Base-by-base conservation (phyloP, 1,140 invertebrate species). In the Leucophenga varia region DNA sequence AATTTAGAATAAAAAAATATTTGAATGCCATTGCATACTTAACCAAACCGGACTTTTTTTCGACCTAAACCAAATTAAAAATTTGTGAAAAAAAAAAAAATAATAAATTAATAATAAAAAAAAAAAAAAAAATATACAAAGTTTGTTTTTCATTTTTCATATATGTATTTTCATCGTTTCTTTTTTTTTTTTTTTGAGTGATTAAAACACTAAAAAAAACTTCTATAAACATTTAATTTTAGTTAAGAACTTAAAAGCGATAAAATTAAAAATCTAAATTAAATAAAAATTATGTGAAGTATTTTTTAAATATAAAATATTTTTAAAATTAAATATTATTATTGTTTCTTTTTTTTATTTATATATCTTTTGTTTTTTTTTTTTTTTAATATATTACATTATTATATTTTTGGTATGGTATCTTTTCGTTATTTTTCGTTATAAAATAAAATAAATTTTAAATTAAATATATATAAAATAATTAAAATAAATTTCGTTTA, bases 401-500 rank as follows among this genome's bases (percentile, higher is more conserved):
- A 13, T 13, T n/a, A 13, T 13, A 16, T 35, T 35, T 31, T n/a
- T 34, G 51, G 38, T 41, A 44, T 54, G 31, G 8, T 39, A 6
- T 18, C 7, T 39, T 14, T 18, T 3, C 9, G 45, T 30, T 36
- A 40, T 16, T 39, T 55, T 53, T 42, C 18, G 32, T 42, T 49
- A 49, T 21, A 39, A 8, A 35, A 64, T 61, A 47, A 49, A 35
- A 51, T 55, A 64, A 47, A 57, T 47, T 43, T 60, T 51, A 34
- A 40, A 60, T 64, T 52, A 52, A 51, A 54, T 65, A 64, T 43
- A 61, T 50, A 25, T 20, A 13, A 35, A 8, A 35, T 35, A 8
- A 35, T 13, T n/a, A 30, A 8, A 56, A 60, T 64, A 64, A 61
- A 60, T 65, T 64, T 64, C 51, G 48, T 46, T 64, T 64, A 52